A percentile compares a stretch with the other conserved stretches of the same genome.
Evolutionary conservation across 2,113 vertebrate genomes (phyloP).

Genomic region (Scomber japonicus): DNA sequence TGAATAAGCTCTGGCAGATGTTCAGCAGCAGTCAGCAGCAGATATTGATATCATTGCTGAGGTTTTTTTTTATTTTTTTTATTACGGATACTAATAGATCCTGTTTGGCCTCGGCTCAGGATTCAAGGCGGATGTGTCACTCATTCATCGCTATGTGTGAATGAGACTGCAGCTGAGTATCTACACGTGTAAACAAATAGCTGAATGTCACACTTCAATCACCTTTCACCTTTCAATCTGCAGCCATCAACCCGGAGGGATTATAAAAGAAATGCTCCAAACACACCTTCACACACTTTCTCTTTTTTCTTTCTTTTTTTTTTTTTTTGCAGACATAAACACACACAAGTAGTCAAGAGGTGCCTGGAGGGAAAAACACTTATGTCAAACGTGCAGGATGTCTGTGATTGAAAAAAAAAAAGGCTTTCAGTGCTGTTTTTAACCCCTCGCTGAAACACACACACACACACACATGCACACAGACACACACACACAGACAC

Average conservation of each 20-base stretch:
- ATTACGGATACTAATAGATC: not conserved
- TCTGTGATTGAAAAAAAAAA: too few relatives aligned
- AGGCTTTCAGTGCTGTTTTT: not conserved
- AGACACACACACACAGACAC: not conserved
- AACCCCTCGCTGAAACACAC: not conserved
- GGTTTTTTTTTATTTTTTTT: not conserved
- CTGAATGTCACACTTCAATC: not conserved
- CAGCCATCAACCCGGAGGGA: too few relatives aligned
- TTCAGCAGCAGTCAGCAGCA: not conserved
- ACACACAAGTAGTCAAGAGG: not conserved
- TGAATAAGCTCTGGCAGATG: conserved; percentile 3
- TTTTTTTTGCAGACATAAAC: not conserved
- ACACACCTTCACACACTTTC: not conserved
- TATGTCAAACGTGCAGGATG: conserved; percentile 17
- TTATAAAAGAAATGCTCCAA: too few relatives aligned
- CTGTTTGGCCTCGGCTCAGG: conserved; percentile 29
- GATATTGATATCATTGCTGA: not conserved
- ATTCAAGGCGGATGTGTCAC: conserved; percentile 5
- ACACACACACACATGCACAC: too few relatives aligned
- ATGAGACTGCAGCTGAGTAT: conserved; percentile 59
- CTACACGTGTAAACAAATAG: conserved; percentile 52
- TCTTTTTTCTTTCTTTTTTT: too few relatives aligned
- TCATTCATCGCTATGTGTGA: conserved; percentile 62
- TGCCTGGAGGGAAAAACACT: not conserved
- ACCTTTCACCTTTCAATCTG: too few relatives aligned